phyloP scores from a whole-genome alignment of 2,888 invertebrate genomes.

The Leucozona laternaria region DNA sequence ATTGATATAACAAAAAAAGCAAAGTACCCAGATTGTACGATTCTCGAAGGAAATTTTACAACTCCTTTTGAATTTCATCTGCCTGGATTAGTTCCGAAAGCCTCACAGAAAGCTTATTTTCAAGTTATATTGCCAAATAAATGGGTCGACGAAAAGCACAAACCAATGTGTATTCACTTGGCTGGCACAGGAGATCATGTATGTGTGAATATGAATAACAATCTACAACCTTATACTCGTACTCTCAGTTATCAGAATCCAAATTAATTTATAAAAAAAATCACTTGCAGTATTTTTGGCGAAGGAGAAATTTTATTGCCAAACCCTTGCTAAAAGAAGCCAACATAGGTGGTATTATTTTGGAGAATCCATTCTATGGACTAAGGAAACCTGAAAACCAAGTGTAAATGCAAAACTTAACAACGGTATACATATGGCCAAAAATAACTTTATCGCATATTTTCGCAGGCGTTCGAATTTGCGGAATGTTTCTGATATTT shows the following conservation, averaged over 20 bases:
- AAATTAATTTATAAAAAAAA: background rate
- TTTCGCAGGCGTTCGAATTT: slow-evolving; percentile 91
- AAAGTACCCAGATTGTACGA: slow-evolving; percentile 88
- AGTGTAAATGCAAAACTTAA: slow-evolving; percentile 85
- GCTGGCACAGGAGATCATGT: slow-evolving; percentile 99
- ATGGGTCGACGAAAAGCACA: slow-evolving; percentile 89
- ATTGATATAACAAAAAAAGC: slow-evolving; percentile 94
- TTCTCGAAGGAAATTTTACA: slow-evolving; percentile 94
- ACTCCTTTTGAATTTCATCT: slow-evolving; percentile 93
- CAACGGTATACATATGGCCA: too few relatives aligned
- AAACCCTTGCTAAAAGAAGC: slow-evolving; percentile 94
- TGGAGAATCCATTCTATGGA: slow-evolving; percentile 99
- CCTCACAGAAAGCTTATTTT: slow-evolving; percentile 93
- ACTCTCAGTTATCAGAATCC: background rate
- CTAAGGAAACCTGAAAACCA: slow-evolving; percentile 94
- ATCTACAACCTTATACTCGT: background rate
- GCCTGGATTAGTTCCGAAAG: slow-evolving; percentile 94
- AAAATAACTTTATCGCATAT: slow-evolving; percentile 12
- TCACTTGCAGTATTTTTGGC: slow-evolving; percentile 92
- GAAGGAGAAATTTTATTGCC: slow-evolving; percentile 94
- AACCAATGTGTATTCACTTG: slow-evolving; percentile 96
- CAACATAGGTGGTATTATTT: slow-evolving; percentile 95
- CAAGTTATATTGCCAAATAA: slow-evolving; percentile 91
- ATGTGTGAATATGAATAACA: slow-evolving; percentile 74
- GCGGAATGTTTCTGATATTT: slow-evolving; percentile 98